Conservation (phyloP, 2,888 invertebrate species). For the Therioaphis trifolii region DNA sequence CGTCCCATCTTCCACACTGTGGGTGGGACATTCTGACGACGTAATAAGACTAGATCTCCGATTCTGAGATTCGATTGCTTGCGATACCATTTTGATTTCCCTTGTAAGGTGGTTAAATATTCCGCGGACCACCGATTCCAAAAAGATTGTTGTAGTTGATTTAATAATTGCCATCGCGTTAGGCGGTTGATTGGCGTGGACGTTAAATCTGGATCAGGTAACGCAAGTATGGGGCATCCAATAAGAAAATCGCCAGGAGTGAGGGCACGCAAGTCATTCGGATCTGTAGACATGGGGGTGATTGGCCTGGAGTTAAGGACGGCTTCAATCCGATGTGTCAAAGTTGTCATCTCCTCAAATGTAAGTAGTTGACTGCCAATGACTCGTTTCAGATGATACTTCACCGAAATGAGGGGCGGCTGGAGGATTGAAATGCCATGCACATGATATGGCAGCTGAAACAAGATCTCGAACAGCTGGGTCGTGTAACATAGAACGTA, state of each 20-base stretch:
- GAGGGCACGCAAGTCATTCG: neutral
- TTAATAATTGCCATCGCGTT: too few species aligned
- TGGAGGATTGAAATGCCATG: neutral
- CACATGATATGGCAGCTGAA: neutral
- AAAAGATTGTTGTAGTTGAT: too few species aligned
- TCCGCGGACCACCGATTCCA: too few species aligned
- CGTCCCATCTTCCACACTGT: constrained; percentile 66
- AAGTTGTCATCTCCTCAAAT: neutral
- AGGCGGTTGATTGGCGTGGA: too few species aligned
- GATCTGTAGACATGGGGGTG: neutral
- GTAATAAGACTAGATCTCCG: too few species aligned
- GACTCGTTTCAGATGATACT: neutral
- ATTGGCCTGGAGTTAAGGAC: neutral
- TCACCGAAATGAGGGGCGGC: constrained; percentile 20
- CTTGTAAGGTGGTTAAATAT: too few species aligned
- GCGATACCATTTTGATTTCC: too few species aligned
- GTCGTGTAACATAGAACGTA: neutral
- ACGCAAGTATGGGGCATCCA: neutral
- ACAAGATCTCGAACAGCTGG: neutral
- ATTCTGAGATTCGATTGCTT: too few species aligned
- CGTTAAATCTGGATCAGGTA: neutral
- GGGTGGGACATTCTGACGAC: constrained; percentile 60
- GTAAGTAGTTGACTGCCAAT: neutral
- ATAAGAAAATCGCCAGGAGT: constrained; percentile 12
- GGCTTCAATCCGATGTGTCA: neutral